Percentiles rank a stretch among this genome's conserved stretches.
Evolutionary conservation across 1,140 invertebrate species (phyloP).

Genomic region (Popillia japonica): DNA sequence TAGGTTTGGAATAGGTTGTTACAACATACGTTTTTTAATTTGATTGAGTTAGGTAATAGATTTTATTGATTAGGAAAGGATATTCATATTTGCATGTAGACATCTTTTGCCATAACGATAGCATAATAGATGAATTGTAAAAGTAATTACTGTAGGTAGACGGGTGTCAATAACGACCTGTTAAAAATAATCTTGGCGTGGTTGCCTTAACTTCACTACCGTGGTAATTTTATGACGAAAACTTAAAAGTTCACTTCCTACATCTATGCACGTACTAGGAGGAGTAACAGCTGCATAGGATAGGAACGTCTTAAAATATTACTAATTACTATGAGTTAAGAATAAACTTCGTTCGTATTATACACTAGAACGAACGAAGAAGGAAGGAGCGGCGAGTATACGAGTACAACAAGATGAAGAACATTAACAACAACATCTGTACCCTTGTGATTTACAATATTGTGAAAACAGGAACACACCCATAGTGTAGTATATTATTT

Average conservation of each 20-base stretch:
- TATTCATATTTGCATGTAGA: too few relatives aligned
- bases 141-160: not conserved
- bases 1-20: too few relatives aligned
- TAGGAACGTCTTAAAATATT: constrained; percentile 36
- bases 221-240: constrained; percentile 26
- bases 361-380: not conserved
- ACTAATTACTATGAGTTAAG: constrained; percentile 37
- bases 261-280: not conserved
- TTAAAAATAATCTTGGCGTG: constrained; percentile 17
- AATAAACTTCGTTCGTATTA: constrained; percentile 12
- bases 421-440: constrained; percentile 36
- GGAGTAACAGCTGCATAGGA: constrained; percentile 35
- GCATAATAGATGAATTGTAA: not conserved
- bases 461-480: constrained; percentile 41
- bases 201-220: constrained; percentile 11
- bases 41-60: too few relatives aligned
- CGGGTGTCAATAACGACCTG: constrained; percentile 10
- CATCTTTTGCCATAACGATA: not conserved
- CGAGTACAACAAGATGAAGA: not conserved
- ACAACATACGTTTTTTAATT: too few relatives aligned
- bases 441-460: constrained; percentile 44
- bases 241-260: constrained; percentile 37
- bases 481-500: not conserved
- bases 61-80: too few relatives aligned
- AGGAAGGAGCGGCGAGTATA: not conserved